phyloP scores from a whole-genome alignment of 2,888 invertebrate species.

The Apocheima hispidaria region DNA sequence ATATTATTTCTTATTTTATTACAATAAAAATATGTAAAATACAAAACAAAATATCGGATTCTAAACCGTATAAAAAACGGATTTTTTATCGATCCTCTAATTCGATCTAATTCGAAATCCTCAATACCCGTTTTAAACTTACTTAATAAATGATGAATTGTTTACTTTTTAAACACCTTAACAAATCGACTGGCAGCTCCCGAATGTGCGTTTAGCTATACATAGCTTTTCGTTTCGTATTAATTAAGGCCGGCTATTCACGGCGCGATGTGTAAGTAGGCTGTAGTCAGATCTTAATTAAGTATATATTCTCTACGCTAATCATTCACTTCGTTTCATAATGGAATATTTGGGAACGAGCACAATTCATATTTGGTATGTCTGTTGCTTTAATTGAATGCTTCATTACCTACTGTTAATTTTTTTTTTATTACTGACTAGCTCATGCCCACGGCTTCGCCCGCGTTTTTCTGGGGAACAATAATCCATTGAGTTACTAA shows the following conservation, averaged over 20 bases:
- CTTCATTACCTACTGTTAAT: too few species aligned
- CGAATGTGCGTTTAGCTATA: constrained; percentile 15
- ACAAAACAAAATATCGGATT: too few species aligned
- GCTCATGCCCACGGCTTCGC: too few species aligned
- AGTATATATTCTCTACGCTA: constrained; percentile 23
- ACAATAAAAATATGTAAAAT: too few species aligned
- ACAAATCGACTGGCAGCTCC: constrained; percentile 8
- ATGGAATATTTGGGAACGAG: constrained; percentile 15
- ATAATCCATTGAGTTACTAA: too few species aligned
- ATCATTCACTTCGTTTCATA: constrained; percentile 18
- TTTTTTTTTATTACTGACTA: too few species aligned
- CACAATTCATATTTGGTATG: constrained; percentile 2
- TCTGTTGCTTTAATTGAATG: constrained; percentile 9
- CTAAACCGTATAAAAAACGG: too few species aligned
- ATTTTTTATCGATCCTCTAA: too few species aligned
- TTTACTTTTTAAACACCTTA: constrained; percentile 8
- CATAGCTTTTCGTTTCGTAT: constrained; percentile 25
- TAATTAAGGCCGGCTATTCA: constrained; percentile 33
- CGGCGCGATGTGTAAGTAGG: constrained; percentile 12
- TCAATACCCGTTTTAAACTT: too few species aligned
- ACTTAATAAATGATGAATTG: neutral
- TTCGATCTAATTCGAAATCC: too few species aligned
- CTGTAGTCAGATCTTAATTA: constrained; percentile 26
- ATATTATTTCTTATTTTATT: too few species aligned
- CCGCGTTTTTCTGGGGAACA: too few species aligned